These are phyloP conservation scores for Didymodactylos carnosus DNA, from an alignment of 2,888 invertebrate genomes.

Conservation along the genomic window DNA sequence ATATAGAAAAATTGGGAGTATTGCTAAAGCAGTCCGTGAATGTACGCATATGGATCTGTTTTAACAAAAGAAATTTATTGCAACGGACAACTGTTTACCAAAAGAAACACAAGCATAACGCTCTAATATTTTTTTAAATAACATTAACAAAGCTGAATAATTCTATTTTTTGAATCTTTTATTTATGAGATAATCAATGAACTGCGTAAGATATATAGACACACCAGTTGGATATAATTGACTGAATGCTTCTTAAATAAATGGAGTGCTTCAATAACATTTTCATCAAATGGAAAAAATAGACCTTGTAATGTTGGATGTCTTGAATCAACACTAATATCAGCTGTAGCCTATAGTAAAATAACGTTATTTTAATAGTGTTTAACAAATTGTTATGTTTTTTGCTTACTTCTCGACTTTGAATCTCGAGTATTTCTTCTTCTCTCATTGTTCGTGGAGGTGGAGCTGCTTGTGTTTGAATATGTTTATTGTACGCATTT, in stretches of 20 bases:
- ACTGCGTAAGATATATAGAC: too few relatives aligned
- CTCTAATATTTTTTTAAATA: too few relatives aligned
- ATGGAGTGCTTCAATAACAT: slow-evolving; percentile 53
- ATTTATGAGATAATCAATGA: too few relatives aligned
- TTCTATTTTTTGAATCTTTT: too few relatives aligned
- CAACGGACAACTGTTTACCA: too few relatives aligned
- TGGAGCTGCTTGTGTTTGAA: slow-evolving; percentile 55
- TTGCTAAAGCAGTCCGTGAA: too few relatives aligned
- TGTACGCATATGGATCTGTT: too few relatives aligned
- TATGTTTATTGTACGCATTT: slow-evolving; percentile 58
- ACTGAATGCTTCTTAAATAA: slow-evolving; percentile 53
- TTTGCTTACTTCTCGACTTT: slow-evolving; percentile 1
- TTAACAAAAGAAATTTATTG: too few relatives aligned
- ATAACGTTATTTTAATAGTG: neutral
- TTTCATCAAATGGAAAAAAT: slow-evolving; percentile 54
- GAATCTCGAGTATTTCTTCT: slow-evolving; percentile 39
- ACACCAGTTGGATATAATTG: slow-evolving; percentile 72
- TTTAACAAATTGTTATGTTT: neutral
- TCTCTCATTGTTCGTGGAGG: slow-evolving; percentile 64
- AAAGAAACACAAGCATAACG: too few relatives aligned
- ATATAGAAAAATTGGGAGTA: too few relatives aligned
- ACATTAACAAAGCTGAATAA: too few relatives aligned
- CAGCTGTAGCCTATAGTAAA: slow-evolving; percentile 30
- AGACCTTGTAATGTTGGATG: slow-evolving; percentile 69
- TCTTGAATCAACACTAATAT: slow-evolving; percentile 42